A percentile compares a stretch with the other conserved stretches of the same genome.
Evolutionary conservation across 1,140 invertebrate species (phyloP).

Genomic region (Psix sp.): DNA sequence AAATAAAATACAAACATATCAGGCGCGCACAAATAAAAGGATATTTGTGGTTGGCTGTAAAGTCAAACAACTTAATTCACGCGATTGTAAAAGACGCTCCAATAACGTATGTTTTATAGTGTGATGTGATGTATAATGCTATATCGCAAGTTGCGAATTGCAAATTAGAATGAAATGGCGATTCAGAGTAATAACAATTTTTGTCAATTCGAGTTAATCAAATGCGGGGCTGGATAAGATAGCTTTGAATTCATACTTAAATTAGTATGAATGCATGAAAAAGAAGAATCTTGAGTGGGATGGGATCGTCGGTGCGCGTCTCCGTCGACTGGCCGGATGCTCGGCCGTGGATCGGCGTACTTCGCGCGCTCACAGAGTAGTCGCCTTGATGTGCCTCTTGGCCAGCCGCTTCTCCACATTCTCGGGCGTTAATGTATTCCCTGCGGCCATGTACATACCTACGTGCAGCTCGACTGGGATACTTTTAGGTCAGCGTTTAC

Average conservation of each 20-base stretch:
- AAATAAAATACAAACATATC: no score
- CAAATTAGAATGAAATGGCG: no score
- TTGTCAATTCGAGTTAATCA: conserved; percentile 8
- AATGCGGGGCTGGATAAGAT: conserved; percentile 16
- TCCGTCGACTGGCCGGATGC: conserved; percentile 36
- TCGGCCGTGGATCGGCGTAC: conserved; percentile 30
- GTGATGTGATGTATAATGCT: no score
- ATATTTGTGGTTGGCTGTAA: no score
- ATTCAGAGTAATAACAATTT: not conserved
- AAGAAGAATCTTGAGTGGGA: conserved; percentile 40
- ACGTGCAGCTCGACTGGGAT: conserved; percentile 54
- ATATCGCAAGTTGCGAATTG: no score
- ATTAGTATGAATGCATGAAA: conserved; percentile 42
- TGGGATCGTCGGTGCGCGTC: conserved; percentile 31
- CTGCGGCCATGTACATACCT: conserved; percentile 58
- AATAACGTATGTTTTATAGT: no score
- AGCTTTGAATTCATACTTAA: conserved; percentile 24
- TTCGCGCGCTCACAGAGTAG: conserved; percentile 42
- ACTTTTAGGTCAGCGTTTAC: conserved; percentile 59
- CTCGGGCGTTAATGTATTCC: conserved; percentile 58
- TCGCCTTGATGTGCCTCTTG: conserved; percentile 55
- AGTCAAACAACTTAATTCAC: no score
- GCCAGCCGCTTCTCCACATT: conserved; percentile 54
- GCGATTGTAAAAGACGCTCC: no score
- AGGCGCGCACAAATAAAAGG: no score